Evolutionary conservation across 2,888 invertebrate species (phyloP), one percentile per base, ranked within the genome.

Genomic region (Ophion obscuratus): DNA sequence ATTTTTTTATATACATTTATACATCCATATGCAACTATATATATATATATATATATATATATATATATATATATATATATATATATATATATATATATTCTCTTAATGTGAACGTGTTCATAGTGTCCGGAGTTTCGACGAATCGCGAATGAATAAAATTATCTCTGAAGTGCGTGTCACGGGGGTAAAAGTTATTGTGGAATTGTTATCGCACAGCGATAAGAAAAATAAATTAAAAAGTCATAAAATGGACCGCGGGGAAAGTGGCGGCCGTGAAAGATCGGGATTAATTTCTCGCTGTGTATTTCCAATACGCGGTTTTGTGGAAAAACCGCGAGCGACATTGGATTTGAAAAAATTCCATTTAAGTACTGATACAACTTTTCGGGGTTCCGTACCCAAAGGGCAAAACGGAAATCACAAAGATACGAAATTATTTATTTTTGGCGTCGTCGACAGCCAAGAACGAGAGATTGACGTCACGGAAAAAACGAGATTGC

Each of bases 1-100:
- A 57, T 71, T 71, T 62, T 24, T 75, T 75, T 66, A 81, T 27
- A 75, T 73, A 73, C 64, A 64, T 31, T 27, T 57, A 31, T 70
- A 14, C 2, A 24, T 6, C 20, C 53, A 27, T 27, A 70, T 27
- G 27, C 53, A n/a, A 17, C 7, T 31, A 4, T 31, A 4, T 6
- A 31, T n/a, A 36, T 31, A 70, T 14, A 70, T 67, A 44, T 59
- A 59, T 44, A 44, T 31, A 10, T 24, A 24, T 24, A 24, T 24
- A 24, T 24, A 24, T 24, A 24, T 24, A 24, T 24, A 24, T 24
- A 24, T 24, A 24, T 24, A 24, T 24, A 24, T 24, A 24, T 24
- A 24, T 6, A 31, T n/a, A 36, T 31, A 70, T 20, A 70, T 67
- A 44, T 66, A 59, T 44, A 44, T 31, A 10, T 24, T 11, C 14